Percentiles rank a stretch among this genome's conserved stretches.
phyloP scores from a whole-genome alignment of 2,797 vertebrate species.

The Emys orbicularis region DNA sequence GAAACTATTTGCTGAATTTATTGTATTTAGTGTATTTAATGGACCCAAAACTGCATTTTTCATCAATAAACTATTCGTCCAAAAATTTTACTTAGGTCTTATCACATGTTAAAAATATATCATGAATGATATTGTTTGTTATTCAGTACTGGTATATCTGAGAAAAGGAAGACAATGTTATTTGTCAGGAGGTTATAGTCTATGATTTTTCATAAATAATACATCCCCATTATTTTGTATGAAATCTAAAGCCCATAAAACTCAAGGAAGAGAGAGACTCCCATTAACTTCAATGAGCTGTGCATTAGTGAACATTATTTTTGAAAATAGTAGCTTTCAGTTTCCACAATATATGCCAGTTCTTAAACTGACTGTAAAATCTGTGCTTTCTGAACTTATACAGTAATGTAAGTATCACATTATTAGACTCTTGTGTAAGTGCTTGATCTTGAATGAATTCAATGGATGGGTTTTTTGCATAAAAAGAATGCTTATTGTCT shows the following conservation, averaged over 20 bases:
- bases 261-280: background rate
- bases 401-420: background rate
- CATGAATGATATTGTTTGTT: background rate
- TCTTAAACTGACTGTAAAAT: background rate
- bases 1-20: background rate
- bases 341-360: background rate
- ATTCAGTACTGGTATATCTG: background rate
- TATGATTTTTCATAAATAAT: background rate
- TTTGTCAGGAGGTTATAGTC: background rate
- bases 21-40: background rate
- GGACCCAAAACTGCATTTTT: background rate
- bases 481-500: background rate
- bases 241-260: background rate
- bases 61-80: background rate
- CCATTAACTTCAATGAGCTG: background rate
- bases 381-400: constrained; percentile 21
- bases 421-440: background rate
- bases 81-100: background rate
- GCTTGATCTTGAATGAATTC: background rate
- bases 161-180: background rate
- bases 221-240: background rate
- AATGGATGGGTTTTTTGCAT: background rate
- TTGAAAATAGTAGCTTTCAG: background rate
- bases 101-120: background rate
- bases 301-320: background rate